phyloP scores from a whole-genome alignment of 2,113 vertebrate genomes.

The Jacana jacana region DNA sequence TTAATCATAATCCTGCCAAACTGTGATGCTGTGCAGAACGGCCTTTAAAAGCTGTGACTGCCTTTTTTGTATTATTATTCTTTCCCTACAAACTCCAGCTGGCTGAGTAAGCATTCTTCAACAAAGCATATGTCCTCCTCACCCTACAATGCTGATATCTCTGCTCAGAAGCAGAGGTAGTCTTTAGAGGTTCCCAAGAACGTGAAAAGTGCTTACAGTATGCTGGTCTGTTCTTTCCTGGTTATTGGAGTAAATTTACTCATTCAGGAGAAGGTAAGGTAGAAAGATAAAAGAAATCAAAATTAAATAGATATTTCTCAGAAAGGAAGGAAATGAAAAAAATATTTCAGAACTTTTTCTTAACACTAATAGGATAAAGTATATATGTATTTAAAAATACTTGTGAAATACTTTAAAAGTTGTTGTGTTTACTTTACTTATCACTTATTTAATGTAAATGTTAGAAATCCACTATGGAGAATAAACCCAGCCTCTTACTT shows the following conservation, averaged over 20 bases:
- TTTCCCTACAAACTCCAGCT: background rate
- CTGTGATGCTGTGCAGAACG: background rate
- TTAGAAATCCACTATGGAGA: background rate
- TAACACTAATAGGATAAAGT: background rate
- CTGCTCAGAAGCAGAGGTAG: background rate
- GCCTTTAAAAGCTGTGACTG: background rate
- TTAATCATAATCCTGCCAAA: background rate
- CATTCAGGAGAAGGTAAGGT: background rate
- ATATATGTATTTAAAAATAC: background rate
- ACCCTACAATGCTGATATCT: background rate
- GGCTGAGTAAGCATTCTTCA: background rate
- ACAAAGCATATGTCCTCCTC: background rate
- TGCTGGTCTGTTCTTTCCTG: background rate
- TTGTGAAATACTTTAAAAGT: background rate
- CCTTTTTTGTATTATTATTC: background rate
- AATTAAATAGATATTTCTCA: background rate
- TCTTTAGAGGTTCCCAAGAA: background rate
- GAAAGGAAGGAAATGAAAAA: background rate
- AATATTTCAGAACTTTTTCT: background rate
- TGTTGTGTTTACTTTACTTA: background rate
- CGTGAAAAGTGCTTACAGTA: background rate
- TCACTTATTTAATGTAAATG: slow-evolving; percentile 49
- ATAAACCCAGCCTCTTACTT: background rate
- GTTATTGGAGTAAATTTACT: slow-evolving; percentile 6
- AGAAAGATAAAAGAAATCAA: background rate